These are phyloP conservation scores for Caracal caracal DNA, from an alignment of 2,113 vertebrate genomes.

Conservation along the genomic window DNA sequence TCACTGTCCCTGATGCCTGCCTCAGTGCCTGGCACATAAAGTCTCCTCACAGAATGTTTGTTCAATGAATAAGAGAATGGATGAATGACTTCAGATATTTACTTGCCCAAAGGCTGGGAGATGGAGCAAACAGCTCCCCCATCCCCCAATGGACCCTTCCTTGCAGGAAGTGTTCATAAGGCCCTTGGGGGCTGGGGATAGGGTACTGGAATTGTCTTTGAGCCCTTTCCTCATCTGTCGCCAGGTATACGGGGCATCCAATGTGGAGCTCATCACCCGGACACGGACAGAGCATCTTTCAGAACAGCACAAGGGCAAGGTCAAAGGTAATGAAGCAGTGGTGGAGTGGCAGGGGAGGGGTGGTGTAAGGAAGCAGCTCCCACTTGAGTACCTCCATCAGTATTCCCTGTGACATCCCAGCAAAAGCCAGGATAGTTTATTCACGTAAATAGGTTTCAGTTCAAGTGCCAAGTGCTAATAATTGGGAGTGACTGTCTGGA, in stretches of 20 bases:
- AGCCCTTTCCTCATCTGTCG: not conserved
- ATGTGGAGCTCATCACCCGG: conserved; percentile 97
- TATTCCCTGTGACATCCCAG: not conserved
- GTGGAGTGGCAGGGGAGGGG: not conserved
- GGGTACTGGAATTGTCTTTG: not conserved
- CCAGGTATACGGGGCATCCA: conserved; percentile 97
- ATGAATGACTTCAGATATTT: not conserved
- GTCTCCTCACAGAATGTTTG: not conserved
- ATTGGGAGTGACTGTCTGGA: not conserved
- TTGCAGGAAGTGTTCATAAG: not conserved
- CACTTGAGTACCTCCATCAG: not conserved
- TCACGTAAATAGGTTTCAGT: not conserved
- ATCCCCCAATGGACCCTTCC: not conserved
- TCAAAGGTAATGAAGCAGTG: conserved; percentile 89
- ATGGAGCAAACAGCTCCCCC: not conserved
- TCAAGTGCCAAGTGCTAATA: not conserved
- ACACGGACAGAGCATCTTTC: conserved; percentile 97
- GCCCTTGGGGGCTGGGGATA: not conserved
- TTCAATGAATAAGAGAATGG: conserved; percentile 33
- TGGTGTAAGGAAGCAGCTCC: not conserved
- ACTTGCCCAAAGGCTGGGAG: not conserved
- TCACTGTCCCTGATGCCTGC: not conserved
- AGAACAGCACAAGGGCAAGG: conserved; percentile 97
- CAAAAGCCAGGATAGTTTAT: not conserved
- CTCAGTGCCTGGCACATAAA: not conserved